Percentiles rank a stretch among this genome's conserved stretches.
phyloP scores from a whole-genome alignment of 2,113 vertebrate genomes.

The Cygnus buccinator region DNA sequence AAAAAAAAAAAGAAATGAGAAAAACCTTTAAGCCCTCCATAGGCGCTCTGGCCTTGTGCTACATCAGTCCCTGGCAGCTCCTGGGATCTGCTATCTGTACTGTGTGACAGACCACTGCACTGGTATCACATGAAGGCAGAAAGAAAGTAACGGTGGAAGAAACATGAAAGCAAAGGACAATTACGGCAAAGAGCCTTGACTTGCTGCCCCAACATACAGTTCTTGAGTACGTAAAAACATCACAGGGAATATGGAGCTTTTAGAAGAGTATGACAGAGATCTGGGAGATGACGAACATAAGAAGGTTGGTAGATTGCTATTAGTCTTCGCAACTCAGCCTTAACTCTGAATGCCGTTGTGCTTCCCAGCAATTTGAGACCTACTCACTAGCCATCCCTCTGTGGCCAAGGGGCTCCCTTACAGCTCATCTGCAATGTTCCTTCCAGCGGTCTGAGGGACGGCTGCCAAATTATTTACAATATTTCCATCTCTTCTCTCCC shows the following conservation, averaged over 20 bases:
- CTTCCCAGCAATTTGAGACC: background rate
- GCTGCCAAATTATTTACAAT: background rate
- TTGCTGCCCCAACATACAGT: background rate
- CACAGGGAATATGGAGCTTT: background rate
- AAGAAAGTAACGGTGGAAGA: background rate
- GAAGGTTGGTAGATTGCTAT: background rate
- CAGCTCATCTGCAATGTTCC: background rate
- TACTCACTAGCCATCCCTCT: background rate
- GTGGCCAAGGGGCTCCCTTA: background rate
- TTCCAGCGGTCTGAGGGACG: background rate
- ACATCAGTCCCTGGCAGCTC: background rate
- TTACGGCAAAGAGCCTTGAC: background rate
- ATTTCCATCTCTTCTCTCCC: background rate
- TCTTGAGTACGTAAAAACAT: background rate
- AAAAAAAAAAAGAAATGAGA: background rate
- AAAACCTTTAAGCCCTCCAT: background rate
- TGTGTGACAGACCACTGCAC: background rate
- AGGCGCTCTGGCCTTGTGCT: background rate
- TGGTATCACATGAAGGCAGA: background rate
- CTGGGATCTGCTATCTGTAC: background rate
- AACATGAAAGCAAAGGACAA: constrained; percentile 9
- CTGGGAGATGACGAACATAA: background rate
- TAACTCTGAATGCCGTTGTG: background rate
- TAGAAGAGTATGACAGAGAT: background rate
- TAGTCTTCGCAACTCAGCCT: background rate